Evolutionary conservation across 2,888 invertebrate genomes (phyloP).

Genomic region (Tyria jacobaeae): DNA sequence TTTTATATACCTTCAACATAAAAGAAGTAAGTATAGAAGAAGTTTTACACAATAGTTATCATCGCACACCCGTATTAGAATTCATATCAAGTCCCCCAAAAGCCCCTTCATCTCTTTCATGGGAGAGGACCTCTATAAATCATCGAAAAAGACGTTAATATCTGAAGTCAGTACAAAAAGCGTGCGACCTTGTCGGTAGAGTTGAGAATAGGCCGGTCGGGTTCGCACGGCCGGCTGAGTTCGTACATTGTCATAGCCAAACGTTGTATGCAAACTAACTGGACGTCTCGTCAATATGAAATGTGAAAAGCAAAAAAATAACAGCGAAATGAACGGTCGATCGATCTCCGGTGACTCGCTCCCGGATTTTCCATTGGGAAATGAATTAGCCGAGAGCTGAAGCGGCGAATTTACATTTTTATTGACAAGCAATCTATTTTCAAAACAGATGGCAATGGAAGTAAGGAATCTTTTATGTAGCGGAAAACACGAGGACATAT

Average conservation of each 20-base stretch:
- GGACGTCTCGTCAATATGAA: conserved; percentile 78
- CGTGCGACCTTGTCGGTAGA: conserved; percentile 61
- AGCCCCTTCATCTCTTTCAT: conserved; percentile 77
- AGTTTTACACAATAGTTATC: conserved; percentile 55
- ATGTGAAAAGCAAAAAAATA: conserved; percentile 67
- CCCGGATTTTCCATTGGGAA: conserved; percentile 84
- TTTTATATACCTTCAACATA: conserved; percentile 28
- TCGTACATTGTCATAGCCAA: conserved; percentile 60
- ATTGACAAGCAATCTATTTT: conserved; percentile 85
- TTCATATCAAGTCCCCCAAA: conserved; percentile 75
- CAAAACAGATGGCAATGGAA: conserved; percentile 77
- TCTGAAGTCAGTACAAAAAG: conserved; percentile 71
- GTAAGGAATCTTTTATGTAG: conserved; percentile 69
- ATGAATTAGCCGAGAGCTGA: conserved; percentile 85
- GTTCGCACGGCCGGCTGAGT: conserved; percentile 45
- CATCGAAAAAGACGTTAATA: conserved; percentile 75
- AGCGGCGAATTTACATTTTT: conserved; percentile 85
- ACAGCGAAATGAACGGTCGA: conserved; percentile 79
- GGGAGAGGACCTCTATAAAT: conserved; percentile 77
- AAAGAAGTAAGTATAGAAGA: too few relatives aligned
- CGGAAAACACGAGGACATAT: conserved; percentile 57
- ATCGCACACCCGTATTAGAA: conserved; percentile 72
- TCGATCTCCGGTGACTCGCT: conserved; percentile 84
- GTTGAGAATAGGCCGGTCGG: conserved; percentile 46
- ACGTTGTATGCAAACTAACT: conserved; percentile 68